Base-by-base conservation (phyloP, 2,888 invertebrate species). In the Steinernema hermaphroditum region DNA sequence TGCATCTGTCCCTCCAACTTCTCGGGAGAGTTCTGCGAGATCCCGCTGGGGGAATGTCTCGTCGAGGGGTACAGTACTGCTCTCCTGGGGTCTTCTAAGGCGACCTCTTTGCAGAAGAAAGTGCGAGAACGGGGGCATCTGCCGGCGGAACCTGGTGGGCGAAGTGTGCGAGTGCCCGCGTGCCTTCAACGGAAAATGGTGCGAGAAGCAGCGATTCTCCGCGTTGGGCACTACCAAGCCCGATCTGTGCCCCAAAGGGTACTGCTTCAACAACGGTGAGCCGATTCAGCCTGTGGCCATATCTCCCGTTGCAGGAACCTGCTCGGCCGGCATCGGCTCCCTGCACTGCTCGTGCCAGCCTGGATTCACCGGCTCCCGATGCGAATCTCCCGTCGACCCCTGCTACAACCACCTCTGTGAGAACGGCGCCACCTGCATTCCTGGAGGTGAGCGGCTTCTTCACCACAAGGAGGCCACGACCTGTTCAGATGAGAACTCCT, bases 1-100 rank as follows among this genome's bases (percentile, higher is more conserved):
- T 96, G 95, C 87, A 91, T 92, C 68, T 96, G 95, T 85, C 80
- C 91, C 0, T 90, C 93, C 0, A 94, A 94, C 0, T 96, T 94
- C 0, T 93, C 94, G 83, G 96, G 96, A 0, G 90, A 90, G 19
- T 93, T 94, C 87, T 96, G 96, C 87, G 94, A 95, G 88, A 92
- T 93, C 84, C 94, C 94, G 87, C 92, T 94, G 80, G 94, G 95
- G 88, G 95, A 96, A 83, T 96, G 96, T 87, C 69, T 76, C 16
- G 83, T 84, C 12, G 80, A 82, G 37, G 82, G 82, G 71, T 72
- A 22, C 34, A 34, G 43, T n/a, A 14, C 24, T 54, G 34, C n/a
- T n/a, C 22, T 57, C 41, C 34, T 32, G n/a, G n/a, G 16, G 16
- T 16, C 19, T 44, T 37, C 12, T 9, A 49, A 29, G 6, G n/a